Conservation (phyloP, 2,797 vertebrate species). For the Sarcophilus harrisii region DNA sequence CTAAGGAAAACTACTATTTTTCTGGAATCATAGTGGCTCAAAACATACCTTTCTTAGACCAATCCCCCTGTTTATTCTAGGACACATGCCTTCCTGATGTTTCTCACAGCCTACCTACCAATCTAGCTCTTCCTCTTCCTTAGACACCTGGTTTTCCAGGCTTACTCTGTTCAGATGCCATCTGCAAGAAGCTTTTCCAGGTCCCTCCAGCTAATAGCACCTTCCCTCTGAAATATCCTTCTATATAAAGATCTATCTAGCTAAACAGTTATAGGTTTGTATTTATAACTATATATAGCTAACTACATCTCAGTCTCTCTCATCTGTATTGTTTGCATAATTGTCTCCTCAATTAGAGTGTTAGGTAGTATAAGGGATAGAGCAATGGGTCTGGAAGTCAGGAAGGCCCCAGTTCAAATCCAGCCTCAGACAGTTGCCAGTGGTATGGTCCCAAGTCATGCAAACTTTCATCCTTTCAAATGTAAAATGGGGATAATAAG, state of each 20-base stretch:
- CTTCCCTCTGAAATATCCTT: neutral
- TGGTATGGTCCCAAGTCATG: neutral
- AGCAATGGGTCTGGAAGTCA: neutral
- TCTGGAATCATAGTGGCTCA: neutral
- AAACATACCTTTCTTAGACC: neutral
- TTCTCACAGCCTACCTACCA: neutral
- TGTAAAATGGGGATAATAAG: neutral
- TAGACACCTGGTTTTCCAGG: neutral
- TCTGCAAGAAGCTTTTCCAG: neutral
- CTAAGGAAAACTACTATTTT: neutral
- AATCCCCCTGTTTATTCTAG: neutral
- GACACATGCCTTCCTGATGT: neutral
- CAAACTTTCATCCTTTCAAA: neutral
- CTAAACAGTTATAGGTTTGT: too few species aligned
- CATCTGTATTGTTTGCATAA: too few species aligned
- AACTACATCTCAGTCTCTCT: too few species aligned
- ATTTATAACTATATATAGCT: too few species aligned
- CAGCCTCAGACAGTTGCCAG: neutral
- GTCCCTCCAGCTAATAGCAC: neutral
- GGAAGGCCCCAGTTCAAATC: neutral
- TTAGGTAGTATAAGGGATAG: neutral
- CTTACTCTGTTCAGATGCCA: neutral
- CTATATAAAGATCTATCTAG: too few species aligned
- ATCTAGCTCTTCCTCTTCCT: neutral
- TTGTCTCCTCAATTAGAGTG: neutral